Conservation (phyloP, 2,888 invertebrate species). For the Pachliopta kotzebuea region DNA sequence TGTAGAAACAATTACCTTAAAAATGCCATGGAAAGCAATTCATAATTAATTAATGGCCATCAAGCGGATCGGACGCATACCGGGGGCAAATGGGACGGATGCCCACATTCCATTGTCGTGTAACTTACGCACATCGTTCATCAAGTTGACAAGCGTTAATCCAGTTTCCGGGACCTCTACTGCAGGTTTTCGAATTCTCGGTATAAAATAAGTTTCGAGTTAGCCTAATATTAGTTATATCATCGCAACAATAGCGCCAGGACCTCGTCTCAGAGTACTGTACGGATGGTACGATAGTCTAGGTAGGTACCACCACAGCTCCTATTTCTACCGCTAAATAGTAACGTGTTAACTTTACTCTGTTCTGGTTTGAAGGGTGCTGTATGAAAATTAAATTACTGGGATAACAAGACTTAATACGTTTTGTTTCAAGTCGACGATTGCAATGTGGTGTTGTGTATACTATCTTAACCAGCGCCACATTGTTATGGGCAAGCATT, state of each 20-base stretch:
- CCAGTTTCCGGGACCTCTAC: conserved; percentile 72
- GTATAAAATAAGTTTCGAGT: conserved; percentile 23
- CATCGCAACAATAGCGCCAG: neutral
- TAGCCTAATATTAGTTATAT: neutral
- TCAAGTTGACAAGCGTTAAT: conserved; percentile 80
- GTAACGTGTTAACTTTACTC: too few relatives aligned
- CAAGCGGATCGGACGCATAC: conserved; percentile 58
- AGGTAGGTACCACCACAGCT: too few relatives aligned
- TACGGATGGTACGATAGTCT: too few relatives aligned
- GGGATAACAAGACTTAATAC: too few relatives aligned
- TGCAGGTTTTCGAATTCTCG: conserved; percentile 37
- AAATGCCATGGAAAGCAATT: conserved; percentile 47
- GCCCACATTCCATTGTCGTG: conserved; percentile 75
- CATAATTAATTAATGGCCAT: conserved; percentile 66
- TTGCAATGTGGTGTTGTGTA: too few relatives aligned
- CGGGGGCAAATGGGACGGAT: conserved; percentile 63
- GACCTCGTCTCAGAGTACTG: neutral
- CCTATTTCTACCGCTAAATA: too few relatives aligned
- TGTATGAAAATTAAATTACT: too few relatives aligned
- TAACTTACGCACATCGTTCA: conserved; percentile 77
- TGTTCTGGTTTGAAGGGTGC: too few relatives aligned
- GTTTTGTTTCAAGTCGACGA: too few relatives aligned
- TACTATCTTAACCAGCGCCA: too few relatives aligned
- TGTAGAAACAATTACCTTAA: conserved; percentile 18
- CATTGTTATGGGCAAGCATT: too few relatives aligned